These are phyloP conservation scores for Enteromius trimaculatus DNA, from an alignment of 2,797 vertebrate species.

Conservation along the genomic window DNA sequence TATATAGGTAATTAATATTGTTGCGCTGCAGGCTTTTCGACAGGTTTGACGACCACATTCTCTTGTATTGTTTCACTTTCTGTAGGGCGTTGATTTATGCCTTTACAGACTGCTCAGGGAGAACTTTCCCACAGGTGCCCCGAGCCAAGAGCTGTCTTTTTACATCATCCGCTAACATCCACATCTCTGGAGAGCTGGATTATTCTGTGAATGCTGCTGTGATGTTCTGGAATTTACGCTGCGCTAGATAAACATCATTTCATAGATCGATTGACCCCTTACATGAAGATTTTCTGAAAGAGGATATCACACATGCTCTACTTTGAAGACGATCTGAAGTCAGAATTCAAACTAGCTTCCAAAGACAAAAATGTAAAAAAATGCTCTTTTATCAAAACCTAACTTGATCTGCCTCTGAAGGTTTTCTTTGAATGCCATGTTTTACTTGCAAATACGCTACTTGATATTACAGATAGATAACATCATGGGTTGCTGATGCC, in stretches of 20 bases:
- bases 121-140: constrained; percentile 50
- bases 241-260: constrained; percentile 46
- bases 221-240: constrained; percentile 56
- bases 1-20: neutral
- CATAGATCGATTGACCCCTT: constrained; percentile 36
- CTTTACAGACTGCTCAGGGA: constrained; percentile 47
- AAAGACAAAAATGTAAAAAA: neutral
- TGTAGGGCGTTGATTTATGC: constrained; percentile 59
- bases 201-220: constrained; percentile 47
- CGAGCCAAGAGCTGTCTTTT: constrained; percentile 62
- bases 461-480: neutral
- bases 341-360: neutral
- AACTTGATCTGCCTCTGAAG: neutral
- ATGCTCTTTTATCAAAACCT: neutral
- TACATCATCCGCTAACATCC: constrained; percentile 61
- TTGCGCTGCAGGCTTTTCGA: constrained; percentile 23
- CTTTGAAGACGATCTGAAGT: neutral
- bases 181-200: constrained; percentile 60
- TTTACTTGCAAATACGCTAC: neutral
- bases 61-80: constrained; percentile 53
- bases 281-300: constrained; percentile 20
- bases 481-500: neutral
- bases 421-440: neutral
- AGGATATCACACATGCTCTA: neutral
- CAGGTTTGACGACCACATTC: constrained; percentile 38